Percentiles rank a stretch among this genome's conserved stretches.
Evolutionary conservation across 92 coral and sea anemone species (phyloP).

Genomic region (Epizoanthus fatuus): DNA sequence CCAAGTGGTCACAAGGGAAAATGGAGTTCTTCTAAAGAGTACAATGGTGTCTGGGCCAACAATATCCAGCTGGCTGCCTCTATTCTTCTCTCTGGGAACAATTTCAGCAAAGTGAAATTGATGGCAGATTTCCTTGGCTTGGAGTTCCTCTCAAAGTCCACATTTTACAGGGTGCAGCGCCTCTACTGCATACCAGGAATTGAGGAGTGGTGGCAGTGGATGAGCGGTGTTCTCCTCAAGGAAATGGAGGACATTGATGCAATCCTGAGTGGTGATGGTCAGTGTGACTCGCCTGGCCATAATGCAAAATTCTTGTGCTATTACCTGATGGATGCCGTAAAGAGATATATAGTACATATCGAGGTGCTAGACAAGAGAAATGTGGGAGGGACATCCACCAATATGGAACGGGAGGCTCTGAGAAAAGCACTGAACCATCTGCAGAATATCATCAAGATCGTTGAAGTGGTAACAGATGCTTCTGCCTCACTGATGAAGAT

Average conservation of each 20-base stretch:
- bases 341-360: slow-evolving; percentile 45
- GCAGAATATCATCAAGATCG: slow-evolving; percentile 8
- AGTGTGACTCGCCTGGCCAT: slow-evolving; percentile 69
- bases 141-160: slow-evolving; percentile 48
- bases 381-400: slow-evolving; percentile 19
- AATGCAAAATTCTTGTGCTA: slow-evolving; percentile 55
- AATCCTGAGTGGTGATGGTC: slow-evolving; percentile 49
- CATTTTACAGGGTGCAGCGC: slow-evolving; percentile 51
- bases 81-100: slow-evolving; percentile 51
- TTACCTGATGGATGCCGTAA: slow-evolving; percentile 54
- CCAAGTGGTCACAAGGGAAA: slow-evolving; percentile 43
- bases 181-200: slow-evolving; percentile 54
- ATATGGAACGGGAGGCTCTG: slow-evolving; percentile 14
- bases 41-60: slow-evolving; percentile 34
- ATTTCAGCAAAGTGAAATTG: slow-evolving; percentile 41
- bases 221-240: slow-evolving; percentile 1
- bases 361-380: slow-evolving; percentile 62
- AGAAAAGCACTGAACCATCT: slow-evolving; percentile 18
- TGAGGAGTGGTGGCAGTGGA: slow-evolving; percentile 62
- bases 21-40: slow-evolving; percentile 35
- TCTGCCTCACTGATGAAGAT: slow-evolving; percentile 26
- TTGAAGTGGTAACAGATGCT: slow-evolving; percentile 22
- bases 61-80: slow-evolving; percentile 44
- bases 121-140: slow-evolving; percentile 49
- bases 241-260: neutral